Evolutionary conservation across 2,113 vertebrate species (phyloP).

Genomic region (Pelobates fuscus): DNA sequence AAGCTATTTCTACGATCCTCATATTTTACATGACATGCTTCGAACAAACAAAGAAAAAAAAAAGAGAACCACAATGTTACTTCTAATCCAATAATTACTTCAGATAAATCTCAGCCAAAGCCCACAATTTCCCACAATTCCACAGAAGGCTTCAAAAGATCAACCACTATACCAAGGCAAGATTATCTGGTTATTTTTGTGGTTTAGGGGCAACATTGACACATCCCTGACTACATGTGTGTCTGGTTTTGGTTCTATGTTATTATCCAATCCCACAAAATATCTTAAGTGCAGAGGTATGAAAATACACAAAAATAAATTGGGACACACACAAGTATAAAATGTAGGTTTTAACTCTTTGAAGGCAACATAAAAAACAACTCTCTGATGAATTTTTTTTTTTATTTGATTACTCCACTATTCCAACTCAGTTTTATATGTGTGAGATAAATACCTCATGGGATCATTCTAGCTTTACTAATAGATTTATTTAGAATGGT

Average conservation of each 20-base stretch:
- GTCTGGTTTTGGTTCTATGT: not conserved
- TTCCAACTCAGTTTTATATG: too few relatives aligned
- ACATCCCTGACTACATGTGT: not conserved
- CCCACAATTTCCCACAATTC: conserved; percentile 17
- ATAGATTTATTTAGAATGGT: too few relatives aligned
- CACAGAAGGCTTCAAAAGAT: not conserved
- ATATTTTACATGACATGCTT: not conserved
- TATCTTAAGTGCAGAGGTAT: too few relatives aligned
- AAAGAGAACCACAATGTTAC: conserved; percentile 1
- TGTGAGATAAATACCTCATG: too few relatives aligned
- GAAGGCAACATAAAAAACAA: too few relatives aligned
- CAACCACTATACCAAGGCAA: conserved; percentile 27
- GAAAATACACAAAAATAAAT: too few relatives aligned
- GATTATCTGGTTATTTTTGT: conserved; percentile 6
- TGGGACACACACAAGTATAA: too few relatives aligned
- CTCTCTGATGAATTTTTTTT: too few relatives aligned
- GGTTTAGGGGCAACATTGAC: not conserved
- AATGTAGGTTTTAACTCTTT: too few relatives aligned
- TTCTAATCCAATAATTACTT: not conserved
- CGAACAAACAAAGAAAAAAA: not conserved
- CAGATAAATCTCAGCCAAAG: conserved; percentile 25
- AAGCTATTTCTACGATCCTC: not conserved
- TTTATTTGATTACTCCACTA: too few relatives aligned
- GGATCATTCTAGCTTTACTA: too few relatives aligned
- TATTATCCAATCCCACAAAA: too few relatives aligned